phyloP scores from a whole-genome alignment of 2,113 vertebrate genomes.

The Menura novaehollandiae region DNA sequence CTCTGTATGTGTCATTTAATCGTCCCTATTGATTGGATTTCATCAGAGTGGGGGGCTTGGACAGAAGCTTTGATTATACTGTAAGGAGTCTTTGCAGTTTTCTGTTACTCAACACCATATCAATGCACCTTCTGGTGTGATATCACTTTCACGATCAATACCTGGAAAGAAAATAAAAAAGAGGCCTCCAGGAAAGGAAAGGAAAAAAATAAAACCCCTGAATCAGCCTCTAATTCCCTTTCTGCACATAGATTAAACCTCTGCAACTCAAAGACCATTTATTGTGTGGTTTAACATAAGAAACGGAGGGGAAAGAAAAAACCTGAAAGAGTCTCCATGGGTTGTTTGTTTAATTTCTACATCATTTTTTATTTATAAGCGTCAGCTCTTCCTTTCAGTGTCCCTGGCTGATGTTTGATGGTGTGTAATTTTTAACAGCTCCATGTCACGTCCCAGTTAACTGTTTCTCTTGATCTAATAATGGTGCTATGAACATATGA shows the following conservation, averaged over 20 bases:
- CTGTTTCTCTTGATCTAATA: conserved; percentile 50
- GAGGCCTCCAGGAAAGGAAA: conserved; percentile 76
- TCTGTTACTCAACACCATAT: conserved; percentile 75
- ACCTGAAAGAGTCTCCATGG: conserved; percentile 51
- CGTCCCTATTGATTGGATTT: conserved; percentile 88
- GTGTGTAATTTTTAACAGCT: conserved; percentile 63
- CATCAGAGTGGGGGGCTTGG: conserved; percentile 79
- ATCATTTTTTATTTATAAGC: conserved; percentile 75
- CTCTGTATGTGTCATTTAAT: conserved; percentile 92
- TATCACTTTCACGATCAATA: conserved; percentile 92
- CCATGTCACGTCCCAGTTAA: conserved; percentile 65
- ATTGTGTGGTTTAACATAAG: conserved; percentile 65
- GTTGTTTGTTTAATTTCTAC: conserved; percentile 70
- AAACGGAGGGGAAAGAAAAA: background rate
- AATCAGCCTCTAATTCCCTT: conserved; percentile 46
- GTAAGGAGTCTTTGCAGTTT: conserved; percentile 82
- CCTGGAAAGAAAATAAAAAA: conserved; percentile 73
- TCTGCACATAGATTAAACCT: conserved; percentile 67
- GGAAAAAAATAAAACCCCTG: background rate
- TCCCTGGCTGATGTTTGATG: conserved; percentile 55
- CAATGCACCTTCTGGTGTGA: conserved; percentile 87
- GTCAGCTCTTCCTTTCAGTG: conserved; percentile 44
- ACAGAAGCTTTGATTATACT: conserved; percentile 87
- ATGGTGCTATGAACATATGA: conserved; percentile 40
- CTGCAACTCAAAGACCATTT: conserved; percentile 61